A percentile compares a stretch with the other conserved stretches of the same genome.
phyloP scores from a whole-genome alignment of 2,113 vertebrate genomes.

The Platysteira castanea region DNA sequence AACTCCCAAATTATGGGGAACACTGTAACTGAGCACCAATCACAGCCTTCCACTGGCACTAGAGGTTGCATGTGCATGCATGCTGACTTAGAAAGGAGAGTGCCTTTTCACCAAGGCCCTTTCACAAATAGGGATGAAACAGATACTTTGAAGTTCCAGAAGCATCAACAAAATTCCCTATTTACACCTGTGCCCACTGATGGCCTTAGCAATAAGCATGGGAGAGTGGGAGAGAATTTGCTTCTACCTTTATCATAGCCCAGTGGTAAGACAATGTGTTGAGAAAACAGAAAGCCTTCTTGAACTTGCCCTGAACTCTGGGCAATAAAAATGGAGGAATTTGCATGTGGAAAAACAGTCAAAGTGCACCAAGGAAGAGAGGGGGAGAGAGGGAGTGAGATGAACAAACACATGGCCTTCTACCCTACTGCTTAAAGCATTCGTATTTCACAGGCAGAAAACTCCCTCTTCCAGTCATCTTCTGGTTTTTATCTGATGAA shows the following conservation, averaged over 20 bases:
- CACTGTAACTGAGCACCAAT: neutral
- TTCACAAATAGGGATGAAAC: neutral
- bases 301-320: neutral
- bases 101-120: neutral
- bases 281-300: neutral
- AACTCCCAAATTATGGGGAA: neutral
- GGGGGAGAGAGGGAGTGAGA: neutral
- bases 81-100: neutral
- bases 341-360: neutral
- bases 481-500: neutral
- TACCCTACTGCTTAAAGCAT: neutral
- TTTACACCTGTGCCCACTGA: neutral
- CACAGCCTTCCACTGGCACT: neutral
- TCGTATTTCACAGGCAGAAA: neutral
- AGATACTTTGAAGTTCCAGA: neutral
- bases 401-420: fast-evolving
- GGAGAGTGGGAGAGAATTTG: neutral
- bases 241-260: neutral
- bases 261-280: neutral
- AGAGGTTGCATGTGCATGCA: fast-evolving
- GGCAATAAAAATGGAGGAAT: neutral
- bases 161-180: neutral
- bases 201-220: neutral
- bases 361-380: neutral
- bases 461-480: neutral